Base-by-base conservation (phyloP, 2,113 vertebrate genomes). In the Merops nubicus region DNA sequence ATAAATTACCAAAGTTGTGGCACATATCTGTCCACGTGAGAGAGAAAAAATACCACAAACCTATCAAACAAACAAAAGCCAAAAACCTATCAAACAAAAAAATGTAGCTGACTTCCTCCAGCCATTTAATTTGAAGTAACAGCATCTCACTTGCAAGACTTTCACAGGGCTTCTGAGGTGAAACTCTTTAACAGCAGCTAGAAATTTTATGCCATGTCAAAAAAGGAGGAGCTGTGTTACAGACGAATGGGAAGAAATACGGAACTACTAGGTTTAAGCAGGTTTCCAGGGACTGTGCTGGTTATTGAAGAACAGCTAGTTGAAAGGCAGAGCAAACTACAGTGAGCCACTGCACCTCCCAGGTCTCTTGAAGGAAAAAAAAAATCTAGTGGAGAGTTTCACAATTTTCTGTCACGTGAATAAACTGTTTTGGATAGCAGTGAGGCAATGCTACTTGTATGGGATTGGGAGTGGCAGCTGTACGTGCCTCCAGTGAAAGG, bases 371-470 rank as follows among this genome's bases (percentile, higher is more conserved):
- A 68, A 95, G 89, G 36, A 42, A 57, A 63, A 42, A 57, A 63
- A 51, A 64, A 31, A 9, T 34, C 73, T 85, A 79, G 86, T 85
- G 62, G 29, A 91, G 47, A 69, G 48, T 97, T 95, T 91, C 93
- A 94, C 78, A 96, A 85, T 93, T 96, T 95, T 94, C 85, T 29
- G 83, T 63, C 89, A 81, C 11, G 15, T 91, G 93, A 95, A 64
- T 69, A 62, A 96, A 90, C 53, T 91, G 74, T 89, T 97, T 91
- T 90, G 81, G 68, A 89, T 38, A 59, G 54, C 16, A 36, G 57
- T 96, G 93, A 97, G 77, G 91, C 87, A 97, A 96, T 77, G 78
- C 54, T 79, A 10, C 70, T 81, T 59, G 21, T 53, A 34, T 34
- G 77, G 91, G 45, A 47, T 7, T 54, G 83, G 93, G 85, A 95